Evolutionary conservation across 1,140 invertebrate species (phyloP), one percentile per base, ranked within the genome.

Genomic region (Lucilia sericata): DNA sequence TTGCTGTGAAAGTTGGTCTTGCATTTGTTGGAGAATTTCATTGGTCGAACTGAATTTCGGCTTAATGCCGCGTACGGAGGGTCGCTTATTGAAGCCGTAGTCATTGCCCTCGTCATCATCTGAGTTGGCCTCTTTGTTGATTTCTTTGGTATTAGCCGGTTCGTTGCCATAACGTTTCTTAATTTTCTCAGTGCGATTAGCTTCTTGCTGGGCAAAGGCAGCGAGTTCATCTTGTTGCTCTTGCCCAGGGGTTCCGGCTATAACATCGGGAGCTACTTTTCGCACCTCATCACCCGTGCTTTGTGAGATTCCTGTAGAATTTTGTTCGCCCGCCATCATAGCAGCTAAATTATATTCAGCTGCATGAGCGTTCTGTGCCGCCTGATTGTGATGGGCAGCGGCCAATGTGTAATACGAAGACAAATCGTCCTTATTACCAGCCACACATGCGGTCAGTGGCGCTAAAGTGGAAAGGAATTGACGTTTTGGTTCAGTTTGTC

Each of bases 51-150:
- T 95, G 14, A 91, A 91, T 85, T 90, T 91, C 17, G 93, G 92
- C 86, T 94, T 93, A 21, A 93, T 93, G 21, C 93, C 93, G 0
- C 96, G 92, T 2, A 98, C 96, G 0, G 96, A 96, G 0, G 97
- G 96, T 10, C 97, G 92, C n/a, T 96, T 92, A 87, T 96, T 96
- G 89, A 98, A 97, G 7, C 96, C 97, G 85, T 97, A 97, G 87
- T 97, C 96, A 85, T 97, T 96, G 85, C 96, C 93, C 87, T 97
- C 96, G 84, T 96, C 95, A 17, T 96, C 95, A 42, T 94, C 93
- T 21, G 94, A 94, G 84, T 92, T 92, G 82, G 88, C 88, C 84
- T 51, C 76, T 51, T 80, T 80, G 51, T 55, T 42, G 84, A 91
- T 92, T 80, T 88, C 89, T 84, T 91, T 91, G 92, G 91, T 92